Evolutionary conservation across 2,888 invertebrate genomes (phyloP), one percentile per base, ranked within the genome.

Genomic region (Ichneumoninae sp.): DNA sequence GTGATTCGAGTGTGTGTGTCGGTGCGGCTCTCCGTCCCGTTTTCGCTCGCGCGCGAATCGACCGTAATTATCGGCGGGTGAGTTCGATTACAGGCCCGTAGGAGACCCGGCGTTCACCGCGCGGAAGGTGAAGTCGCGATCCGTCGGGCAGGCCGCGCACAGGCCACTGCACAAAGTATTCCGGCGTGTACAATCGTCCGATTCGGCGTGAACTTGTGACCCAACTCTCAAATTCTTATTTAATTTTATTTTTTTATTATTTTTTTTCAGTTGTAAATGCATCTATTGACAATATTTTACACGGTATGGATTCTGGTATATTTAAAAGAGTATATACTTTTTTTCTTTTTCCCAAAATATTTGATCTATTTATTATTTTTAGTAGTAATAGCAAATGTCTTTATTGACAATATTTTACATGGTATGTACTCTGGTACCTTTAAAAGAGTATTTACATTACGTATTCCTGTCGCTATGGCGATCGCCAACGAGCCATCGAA

Each of bases 51-150:
- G 36, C 77, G 79, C 78, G 68, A 79, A 74, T 83, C 75, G 84
- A 81, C 86, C 82, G 84, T 86, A 86, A 87, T 87, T 87, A 87
- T 86, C 80, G 87, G 85, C 87, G 87, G 86, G 78, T 79, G 80
- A 84, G 87, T 87, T 85, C 84, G 86, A 87, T 87, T 87, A 87
- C 86, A 87, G 87, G 76, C 86, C 74, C 74, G 68, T 40, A 66
- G 40, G 16, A 26, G 50, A 47, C 75, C 68, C 76, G 71, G 65
- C 65, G 75, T 50, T 47, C 78, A 72, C 66, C 44, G 33, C 79
- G 47, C 68, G 68, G 69, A 47, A 76, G 60, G 57, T 70, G 40
- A 72, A 72, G 26, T 68, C 16, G 65, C 65, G 36, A 80, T 57
- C 76, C 40, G 76, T 71, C 80, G 44, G 33, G 66, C 26, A 13